A percentile compares a stretch with the other conserved stretches of the same genome.
phyloP scores from a whole-genome alignment of 2,888 invertebrate species.

The Lysandra bellargus region DNA sequence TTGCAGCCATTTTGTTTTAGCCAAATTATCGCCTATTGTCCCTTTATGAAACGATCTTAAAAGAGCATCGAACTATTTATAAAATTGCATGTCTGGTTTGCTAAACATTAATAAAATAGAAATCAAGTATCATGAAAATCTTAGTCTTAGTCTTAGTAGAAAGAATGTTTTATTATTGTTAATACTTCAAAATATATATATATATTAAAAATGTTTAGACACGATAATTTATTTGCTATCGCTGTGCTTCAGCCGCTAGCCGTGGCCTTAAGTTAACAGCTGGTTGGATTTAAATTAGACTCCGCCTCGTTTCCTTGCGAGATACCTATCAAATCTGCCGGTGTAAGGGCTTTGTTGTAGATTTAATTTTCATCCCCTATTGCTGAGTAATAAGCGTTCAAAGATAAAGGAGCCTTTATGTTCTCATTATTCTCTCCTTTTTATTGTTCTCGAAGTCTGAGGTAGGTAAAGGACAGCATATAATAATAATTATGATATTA shows the following conservation, averaged over 20 bases:
- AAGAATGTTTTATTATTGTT: too few relatives aligned
- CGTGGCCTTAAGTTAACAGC: constrained; percentile 22
- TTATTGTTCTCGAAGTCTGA: not conserved
- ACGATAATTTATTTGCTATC: not conserved
- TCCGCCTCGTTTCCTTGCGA: constrained; percentile 32
- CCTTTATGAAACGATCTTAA: too few relatives aligned
- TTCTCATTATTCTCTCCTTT: constrained; percentile 1
- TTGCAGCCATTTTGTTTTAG: too few relatives aligned
- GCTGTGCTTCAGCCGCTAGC: not conserved
- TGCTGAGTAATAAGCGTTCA: constrained; percentile 33
- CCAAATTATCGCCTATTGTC: too few relatives aligned
- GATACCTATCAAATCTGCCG: constrained; percentile 39
- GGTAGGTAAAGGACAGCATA: not conserved
- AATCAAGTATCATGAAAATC: too few relatives aligned
- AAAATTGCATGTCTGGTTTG: too few relatives aligned
- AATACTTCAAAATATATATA: too few relatives aligned
- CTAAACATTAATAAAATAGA: too few relatives aligned
- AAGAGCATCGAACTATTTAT: too few relatives aligned
- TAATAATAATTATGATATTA: not conserved
- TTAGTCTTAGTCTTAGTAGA: too few relatives aligned
- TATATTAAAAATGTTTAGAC: not conserved
- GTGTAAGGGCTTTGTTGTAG: constrained; percentile 39
- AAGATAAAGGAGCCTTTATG: constrained; percentile 30
- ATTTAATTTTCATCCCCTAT: constrained; percentile 32
- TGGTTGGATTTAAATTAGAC: constrained; percentile 29